A percentile compares a stretch with the other conserved stretches of the same genome.
These are phyloP conservation scores for Oriolus oriolus DNA, from an alignment of 2,113 vertebrate genomes.

Conservation along the genomic window DNA sequence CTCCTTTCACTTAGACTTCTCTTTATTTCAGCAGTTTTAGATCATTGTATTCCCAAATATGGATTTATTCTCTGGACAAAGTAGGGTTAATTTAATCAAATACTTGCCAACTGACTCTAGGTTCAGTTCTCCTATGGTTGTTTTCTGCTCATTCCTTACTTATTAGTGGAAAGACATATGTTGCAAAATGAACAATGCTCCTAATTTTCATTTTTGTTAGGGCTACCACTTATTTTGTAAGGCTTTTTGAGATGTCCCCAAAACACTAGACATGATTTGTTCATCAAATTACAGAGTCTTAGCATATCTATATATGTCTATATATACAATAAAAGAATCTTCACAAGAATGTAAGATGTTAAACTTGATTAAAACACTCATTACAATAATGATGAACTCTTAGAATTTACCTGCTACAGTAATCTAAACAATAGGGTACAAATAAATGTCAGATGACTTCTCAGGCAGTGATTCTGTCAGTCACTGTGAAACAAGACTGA, in stretches of 20 bases:
- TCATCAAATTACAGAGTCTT: neutral
- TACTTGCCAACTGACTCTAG: neutral
- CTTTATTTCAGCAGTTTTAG: neutral
- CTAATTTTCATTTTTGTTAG: neutral
- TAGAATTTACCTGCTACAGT: neutral
- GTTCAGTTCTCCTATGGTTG: rapidly evolving
- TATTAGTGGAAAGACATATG: neutral
- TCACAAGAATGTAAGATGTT: neutral
- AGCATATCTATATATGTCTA: neutral
- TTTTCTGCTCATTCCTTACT: neutral
- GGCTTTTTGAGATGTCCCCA: neutral
- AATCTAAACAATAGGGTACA: neutral
- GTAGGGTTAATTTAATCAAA: neutral
- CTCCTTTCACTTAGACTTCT: neutral
- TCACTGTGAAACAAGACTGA: neutral
- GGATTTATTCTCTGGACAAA: neutral
- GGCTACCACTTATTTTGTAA: neutral
- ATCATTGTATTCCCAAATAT: neutral
- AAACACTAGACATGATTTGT: neutral
- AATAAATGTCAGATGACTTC: neutral
- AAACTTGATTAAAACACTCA: neutral
- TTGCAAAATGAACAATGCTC: neutral
- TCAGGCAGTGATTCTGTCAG: neutral
- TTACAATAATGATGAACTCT: neutral
- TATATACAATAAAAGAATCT: neutral